A percentile compares a stretch with the other conserved stretches of the same genome.
Evolutionary conservation across 2,113 vertebrate genomes (phyloP).

Genomic region (Phrynocephalus versicolor): DNA sequence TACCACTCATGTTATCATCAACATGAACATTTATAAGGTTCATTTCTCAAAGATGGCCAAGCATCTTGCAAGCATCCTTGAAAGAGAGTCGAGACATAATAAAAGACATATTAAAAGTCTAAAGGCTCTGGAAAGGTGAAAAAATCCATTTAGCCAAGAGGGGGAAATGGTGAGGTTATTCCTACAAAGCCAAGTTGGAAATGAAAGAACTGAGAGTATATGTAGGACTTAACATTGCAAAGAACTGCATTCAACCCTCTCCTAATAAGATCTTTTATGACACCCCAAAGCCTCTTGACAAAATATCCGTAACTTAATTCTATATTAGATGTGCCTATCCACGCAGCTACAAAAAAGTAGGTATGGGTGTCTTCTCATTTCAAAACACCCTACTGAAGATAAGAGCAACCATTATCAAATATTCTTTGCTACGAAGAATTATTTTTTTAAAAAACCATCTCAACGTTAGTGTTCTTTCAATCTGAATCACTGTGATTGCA

Average conservation of each 20-base stretch:
- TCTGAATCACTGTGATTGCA: conserved; percentile 65
- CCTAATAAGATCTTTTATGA: conserved; percentile 55
- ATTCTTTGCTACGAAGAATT: conserved; percentile 74
- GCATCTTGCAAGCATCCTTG: conserved; percentile 14
- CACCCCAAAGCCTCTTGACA: conserved; percentile 49
- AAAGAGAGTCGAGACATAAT: conserved; percentile 20
- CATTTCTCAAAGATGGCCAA: too few species aligned
- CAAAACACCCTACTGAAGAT: conserved; percentile 74
- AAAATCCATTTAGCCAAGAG: conserved; percentile 42
- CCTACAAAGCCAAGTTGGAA: conserved; percentile 28
- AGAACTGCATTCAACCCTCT: conserved; percentile 45
- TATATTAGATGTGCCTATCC: conserved; percentile 50
- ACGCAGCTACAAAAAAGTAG: conserved; percentile 37
- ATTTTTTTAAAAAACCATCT: conserved; percentile 52
- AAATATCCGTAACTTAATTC: conserved; percentile 26
- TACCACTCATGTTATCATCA: conserved; percentile 25
- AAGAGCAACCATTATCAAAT: conserved; percentile 95
- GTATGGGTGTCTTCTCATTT: conserved; percentile 51
- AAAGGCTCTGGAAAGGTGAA: conserved; percentile 20
- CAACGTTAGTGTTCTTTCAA: conserved; percentile 53
- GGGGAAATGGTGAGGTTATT: conserved; percentile 36
- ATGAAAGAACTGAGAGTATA: conserved; percentile 35
- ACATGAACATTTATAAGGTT: conserved; percentile 33
- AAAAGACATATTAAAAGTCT: conserved; percentile 14
- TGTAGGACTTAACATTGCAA: conserved; percentile 36